Percentiles rank a stretch among this genome's conserved stretches.
Evolutionary conservation across 53 echinoderm and acorn worm genomes (phyloP).

Genomic region (Stichopus horrens): DNA sequence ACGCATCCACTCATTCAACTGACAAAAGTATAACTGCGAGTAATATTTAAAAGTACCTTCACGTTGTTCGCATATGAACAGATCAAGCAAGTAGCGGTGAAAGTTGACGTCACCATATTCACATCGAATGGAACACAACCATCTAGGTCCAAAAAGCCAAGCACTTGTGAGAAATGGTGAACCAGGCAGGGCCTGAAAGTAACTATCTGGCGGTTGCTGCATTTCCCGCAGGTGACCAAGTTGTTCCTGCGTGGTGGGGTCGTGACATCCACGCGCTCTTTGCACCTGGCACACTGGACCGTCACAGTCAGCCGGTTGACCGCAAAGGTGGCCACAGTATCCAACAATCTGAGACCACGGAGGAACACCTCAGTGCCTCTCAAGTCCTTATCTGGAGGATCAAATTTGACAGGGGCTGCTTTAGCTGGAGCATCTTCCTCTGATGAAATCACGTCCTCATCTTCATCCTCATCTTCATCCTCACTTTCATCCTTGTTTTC

Average conservation of each 20-base stretch:
- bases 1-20: neutral
- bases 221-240: constrained; percentile 65
- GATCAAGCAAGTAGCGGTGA: constrained; percentile 63
- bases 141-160: constrained; percentile 86
- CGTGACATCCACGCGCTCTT: constrained; percentile 60
- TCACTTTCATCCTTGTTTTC: neutral
- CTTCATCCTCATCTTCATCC: neutral
- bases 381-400: constrained; percentile 63
- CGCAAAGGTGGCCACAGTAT: constrained; percentile 62
- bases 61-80: constrained; percentile 72
- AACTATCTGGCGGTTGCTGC: constrained; percentile 73
- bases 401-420: neutral
- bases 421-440: neutral
- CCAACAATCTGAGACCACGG: constrained; percentile 63
- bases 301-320: constrained; percentile 57
- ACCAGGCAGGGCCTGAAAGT: constrained; percentile 75
- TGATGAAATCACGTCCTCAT: neutral
- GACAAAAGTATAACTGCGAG: neutral
- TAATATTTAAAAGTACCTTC: constrained; percentile 25
- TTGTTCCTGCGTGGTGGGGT: constrained; percentile 65
- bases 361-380: constrained; percentile 81
- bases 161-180: constrained; percentile 68
- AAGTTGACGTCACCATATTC: constrained; percentile 61
- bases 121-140: constrained; percentile 87
- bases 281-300: constrained; percentile 84